Base-by-base conservation (phyloP, 1,140 invertebrate species). In the Sitophilus oryzae region DNA sequence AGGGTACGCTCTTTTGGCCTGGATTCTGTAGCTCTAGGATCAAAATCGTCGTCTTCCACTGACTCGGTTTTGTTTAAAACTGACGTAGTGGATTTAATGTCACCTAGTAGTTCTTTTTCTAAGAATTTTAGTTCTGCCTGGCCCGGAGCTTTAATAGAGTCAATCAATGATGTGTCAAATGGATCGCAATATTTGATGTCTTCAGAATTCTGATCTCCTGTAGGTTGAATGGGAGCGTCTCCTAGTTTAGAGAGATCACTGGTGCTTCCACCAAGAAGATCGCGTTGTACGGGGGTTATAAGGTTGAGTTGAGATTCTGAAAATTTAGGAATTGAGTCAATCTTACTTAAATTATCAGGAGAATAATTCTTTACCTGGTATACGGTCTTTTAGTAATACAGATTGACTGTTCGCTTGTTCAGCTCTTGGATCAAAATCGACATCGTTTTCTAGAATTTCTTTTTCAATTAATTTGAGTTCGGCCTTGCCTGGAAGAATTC, bases 151-250 rank as follows among this genome's bases (percentile, higher is more conserved):
- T 80, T 77, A 15, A 83, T 73, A 20, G 80, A 79, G 64, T 85
- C 80, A 6, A 89, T 78, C 10, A 81, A 79, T 0, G 88, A 89
- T 2, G 89, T 92, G 65, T 92, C 88, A 61, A 92, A 92, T 0
- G 89, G 89, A 77, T 93, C 90, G 14, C 83, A 80, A 63, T 88
- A 84, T 38, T 76, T 79, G 11, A 78, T 70, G 38, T 77, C 74
- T 15, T 77, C 60, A 11, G 69, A 53, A 23, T 66, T 54, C 43
- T 75, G 73, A 9, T 51, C 48, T 57, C 51, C 55, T 11, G 71
- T 64, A 0, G 86, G 88, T 49, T 79, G 74, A 38, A 89, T 79
- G 1, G 85, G 85, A 35, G 80, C 75, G 59, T 86, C 82, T 1
- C 77, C 78, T 30, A 89, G 73, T 62, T 82, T 77, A 19, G 79